phyloP scores from a whole-genome alignment of 2,888 invertebrate genomes.

The Parnassius glacialis region DNA sequence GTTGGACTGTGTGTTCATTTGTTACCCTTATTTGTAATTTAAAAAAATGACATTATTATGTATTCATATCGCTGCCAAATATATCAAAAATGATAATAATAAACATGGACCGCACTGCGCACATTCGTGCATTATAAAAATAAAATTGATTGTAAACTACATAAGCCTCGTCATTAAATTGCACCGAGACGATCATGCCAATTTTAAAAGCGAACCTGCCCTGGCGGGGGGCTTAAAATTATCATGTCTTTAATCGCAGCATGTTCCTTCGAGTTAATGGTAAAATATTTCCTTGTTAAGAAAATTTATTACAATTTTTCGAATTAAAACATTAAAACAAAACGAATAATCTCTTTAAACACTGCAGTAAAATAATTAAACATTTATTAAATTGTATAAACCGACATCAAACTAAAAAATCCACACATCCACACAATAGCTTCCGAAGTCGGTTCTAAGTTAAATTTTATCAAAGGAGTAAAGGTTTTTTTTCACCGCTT shows the following conservation, averaged over 20 bases:
- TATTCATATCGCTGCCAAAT: too few relatives aligned
- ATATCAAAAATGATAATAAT: too few relatives aligned
- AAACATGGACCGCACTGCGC: too few relatives aligned
- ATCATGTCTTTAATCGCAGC: constrained; percentile 26
- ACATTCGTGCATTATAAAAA: constrained; percentile 36
- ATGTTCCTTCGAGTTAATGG: constrained; percentile 22
- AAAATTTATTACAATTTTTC: constrained; percentile 18
- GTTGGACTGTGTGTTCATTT: not conserved
- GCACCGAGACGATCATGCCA: constrained; percentile 50
- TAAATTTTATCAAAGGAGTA: too few relatives aligned
- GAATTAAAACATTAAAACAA: constrained; percentile 13
- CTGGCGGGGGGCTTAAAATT: constrained; percentile 48
- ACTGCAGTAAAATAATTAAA: not conserved
- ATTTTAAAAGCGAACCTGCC: constrained; percentile 44
- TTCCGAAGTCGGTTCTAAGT: too few relatives aligned
- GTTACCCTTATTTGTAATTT: not conserved
- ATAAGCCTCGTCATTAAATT: constrained; percentile 56
- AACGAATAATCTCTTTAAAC: not conserved
- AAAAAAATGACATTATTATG: too few relatives aligned
- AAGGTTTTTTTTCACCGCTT: too few relatives aligned
- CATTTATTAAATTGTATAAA: not conserved
- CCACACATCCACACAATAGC: too few relatives aligned
- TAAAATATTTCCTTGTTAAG: constrained; percentile 18
- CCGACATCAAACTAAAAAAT: too few relatives aligned
- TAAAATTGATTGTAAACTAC: constrained; percentile 56